Base-by-base conservation (phyloP, 2,797 vertebrate genomes). In the Nannoperca obscura region DNA sequence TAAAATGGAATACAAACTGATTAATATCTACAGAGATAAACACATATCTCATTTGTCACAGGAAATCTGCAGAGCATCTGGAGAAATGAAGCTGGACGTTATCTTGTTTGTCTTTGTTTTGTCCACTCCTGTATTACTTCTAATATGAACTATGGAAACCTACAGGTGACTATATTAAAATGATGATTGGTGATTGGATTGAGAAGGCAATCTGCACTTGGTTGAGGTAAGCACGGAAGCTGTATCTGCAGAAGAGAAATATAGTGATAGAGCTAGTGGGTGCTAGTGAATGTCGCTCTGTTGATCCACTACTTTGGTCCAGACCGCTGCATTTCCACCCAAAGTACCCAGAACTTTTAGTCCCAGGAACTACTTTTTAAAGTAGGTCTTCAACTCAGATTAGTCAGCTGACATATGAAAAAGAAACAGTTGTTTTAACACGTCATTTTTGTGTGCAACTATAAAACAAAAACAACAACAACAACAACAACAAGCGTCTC, bases 141-240 rank as follows among this genome's bases (percentile, higher is more conserved):
- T n/a, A n/a, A n/a, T n/a, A n/a, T n/a, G n/a, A n/a, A n/a, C n/a
- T n/a, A n/a, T n/a, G n/a, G n/a, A n/a, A n/a, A n/a, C n/a, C n/a
- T n/a, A n/a, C n/a, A n/a, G n/a, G n/a, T n/a, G n/a, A n/a, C n/a
- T n/a, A n/a, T n/a, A n/a, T n/a, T n/a, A n/a, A n/a, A n/a, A n/a
- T n/a, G n/a, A n/a, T n/a, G n/a, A n/a, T n/a, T n/a, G 63, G 40
- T 86, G 88, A 87, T 74, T 85, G 84, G 88, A 81, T 73, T 78
- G 84, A 77, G 71, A 7, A 42, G 71, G 47, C 27, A 42, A 54
- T 59, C 78, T 76, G 64, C 17, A 60, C 84, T 75, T 83, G 88
- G 88, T 63, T 72, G 66, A 71, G 47, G 62, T 74, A 59, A 82
- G 59, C 74, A 74, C 60, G 24, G 61, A 71, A 8, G 20, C 60